phyloP scores from a whole-genome alignment of 2,797 vertebrate genomes.

The Lindbergichthys nudifrons region DNA sequence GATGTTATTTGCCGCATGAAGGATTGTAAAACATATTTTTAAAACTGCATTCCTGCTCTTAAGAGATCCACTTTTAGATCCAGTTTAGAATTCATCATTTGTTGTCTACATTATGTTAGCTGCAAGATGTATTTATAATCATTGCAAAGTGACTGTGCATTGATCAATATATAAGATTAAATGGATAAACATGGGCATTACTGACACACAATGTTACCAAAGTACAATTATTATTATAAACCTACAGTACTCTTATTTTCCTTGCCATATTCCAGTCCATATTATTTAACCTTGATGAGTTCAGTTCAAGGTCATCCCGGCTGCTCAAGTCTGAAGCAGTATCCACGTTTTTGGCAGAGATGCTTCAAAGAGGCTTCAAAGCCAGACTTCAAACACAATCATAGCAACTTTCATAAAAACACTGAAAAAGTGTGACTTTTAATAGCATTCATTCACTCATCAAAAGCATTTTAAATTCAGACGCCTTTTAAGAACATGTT shows the following conservation, averaged over 20 bases:
- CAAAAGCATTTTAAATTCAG: conserved; percentile 19
- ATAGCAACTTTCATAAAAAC: conserved; percentile 19
- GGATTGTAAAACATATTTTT: not conserved
- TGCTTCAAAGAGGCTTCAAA: conserved; percentile 40
- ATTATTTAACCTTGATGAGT: not conserved
- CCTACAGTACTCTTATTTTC: not conserved
- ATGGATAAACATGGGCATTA: not conserved
- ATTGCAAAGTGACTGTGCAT: not conserved
- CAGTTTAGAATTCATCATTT: too few species aligned
- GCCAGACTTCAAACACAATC: conserved; percentile 41
- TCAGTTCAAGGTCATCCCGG: conserved; percentile 2
- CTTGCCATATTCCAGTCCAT: conserved; percentile 1
- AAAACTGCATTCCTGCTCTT: not conserved
- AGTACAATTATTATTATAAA: not conserved
- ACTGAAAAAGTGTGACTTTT: conserved; percentile 27
- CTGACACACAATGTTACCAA: not conserved
- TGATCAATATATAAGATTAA: not conserved
- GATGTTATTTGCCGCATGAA: not conserved
- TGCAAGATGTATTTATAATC: too few species aligned
- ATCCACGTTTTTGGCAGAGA: conserved; percentile 1
- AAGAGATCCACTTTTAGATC: not conserved
- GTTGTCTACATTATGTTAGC: too few species aligned
- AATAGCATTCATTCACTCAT: conserved; percentile 11
- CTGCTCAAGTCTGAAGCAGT: conserved; percentile 18
- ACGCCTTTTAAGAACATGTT: conserved; percentile 15